These are phyloP conservation scores for Zalophus californianus DNA, from an alignment of 2,797 vertebrate genomes.

Conservation along the genomic window DNA sequence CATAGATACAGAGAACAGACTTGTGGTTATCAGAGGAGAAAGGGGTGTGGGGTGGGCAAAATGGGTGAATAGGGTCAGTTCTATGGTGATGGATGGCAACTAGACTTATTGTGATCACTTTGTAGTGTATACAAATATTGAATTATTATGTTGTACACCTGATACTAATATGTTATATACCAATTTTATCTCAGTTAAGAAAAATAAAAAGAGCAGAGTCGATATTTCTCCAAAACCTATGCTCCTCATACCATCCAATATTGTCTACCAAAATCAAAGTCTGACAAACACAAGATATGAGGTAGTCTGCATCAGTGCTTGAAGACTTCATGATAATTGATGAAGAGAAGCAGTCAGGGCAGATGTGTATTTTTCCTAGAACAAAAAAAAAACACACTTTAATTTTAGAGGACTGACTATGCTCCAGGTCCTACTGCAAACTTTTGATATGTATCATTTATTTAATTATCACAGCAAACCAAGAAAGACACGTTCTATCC, in stretches of 20 bases:
- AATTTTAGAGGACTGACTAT: background rate
- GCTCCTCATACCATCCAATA: fast-evolving
- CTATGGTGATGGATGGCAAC: background rate
- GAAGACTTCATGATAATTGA: background rate
- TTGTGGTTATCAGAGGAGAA: background rate
- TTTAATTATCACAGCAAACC: background rate
- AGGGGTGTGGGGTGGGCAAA: background rate
- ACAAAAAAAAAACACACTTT: background rate
- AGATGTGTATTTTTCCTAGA: background rate
- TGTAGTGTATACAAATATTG: background rate
- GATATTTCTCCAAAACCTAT: background rate
- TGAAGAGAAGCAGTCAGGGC: background rate
- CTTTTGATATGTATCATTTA: background rate
- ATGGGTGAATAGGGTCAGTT: background rate
- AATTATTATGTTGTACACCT: background rate
- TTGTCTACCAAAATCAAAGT: background rate
- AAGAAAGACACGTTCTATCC: background rate
- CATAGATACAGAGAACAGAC: background rate
- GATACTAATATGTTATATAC: background rate
- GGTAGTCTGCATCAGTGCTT: background rate
- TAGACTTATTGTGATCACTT: background rate
- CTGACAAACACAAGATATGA: background rate
- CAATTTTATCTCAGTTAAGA: background rate
- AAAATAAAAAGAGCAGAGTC: background rate
- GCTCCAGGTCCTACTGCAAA: background rate